These are phyloP conservation scores for Manduca sexta DNA, from an alignment of 1,140 invertebrate genomes.

Conservation along the genomic window DNA sequence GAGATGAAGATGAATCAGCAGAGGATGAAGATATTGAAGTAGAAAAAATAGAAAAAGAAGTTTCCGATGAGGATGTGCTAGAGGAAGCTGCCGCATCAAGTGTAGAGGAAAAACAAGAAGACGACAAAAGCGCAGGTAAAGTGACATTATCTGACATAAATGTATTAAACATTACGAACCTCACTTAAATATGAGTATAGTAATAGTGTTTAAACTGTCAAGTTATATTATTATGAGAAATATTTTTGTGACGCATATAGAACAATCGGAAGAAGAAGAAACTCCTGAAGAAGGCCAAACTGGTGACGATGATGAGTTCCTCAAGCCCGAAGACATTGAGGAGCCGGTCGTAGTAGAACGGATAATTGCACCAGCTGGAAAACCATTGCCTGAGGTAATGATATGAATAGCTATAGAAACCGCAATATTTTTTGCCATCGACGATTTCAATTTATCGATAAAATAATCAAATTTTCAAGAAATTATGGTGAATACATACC, in stretches of 20 bases:
- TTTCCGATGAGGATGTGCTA: slow-evolving; percentile 25
- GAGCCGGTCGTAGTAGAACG: slow-evolving; percentile 41
- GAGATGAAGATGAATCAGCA: slow-evolving; percentile 30
- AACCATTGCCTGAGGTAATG: slow-evolving; percentile 50
- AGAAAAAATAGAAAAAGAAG: slow-evolving; percentile 38
- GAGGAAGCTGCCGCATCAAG: slow-evolving; percentile 18
- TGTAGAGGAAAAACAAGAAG: slow-evolving; percentile 23
- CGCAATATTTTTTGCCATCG: too few species aligned
- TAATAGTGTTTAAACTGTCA: too few species aligned
- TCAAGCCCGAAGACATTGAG: slow-evolving; percentile 45
- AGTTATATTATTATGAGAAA: too few species aligned
- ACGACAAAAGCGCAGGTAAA: slow-evolving; percentile 23
- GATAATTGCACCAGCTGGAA: slow-evolving; percentile 43
- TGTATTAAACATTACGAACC: too few species aligned
- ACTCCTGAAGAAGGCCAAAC: slow-evolving; percentile 47
- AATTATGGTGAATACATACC: too few species aligned
- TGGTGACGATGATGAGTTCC: slow-evolving; percentile 45
- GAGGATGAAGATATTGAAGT: slow-evolving; percentile 38
- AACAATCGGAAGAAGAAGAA: slow-evolving; percentile 26
- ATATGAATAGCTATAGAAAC: too few species aligned
- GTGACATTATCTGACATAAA: too few species aligned
- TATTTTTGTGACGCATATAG: too few species aligned
- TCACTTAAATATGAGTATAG: too few species aligned
- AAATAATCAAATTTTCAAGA: too few species aligned
- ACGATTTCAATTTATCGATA: too few species aligned